These are phyloP conservation scores for Melanotaenia duboulayi DNA, from an alignment of 2,113 vertebrate genomes.

Conservation along the genomic window DNA sequence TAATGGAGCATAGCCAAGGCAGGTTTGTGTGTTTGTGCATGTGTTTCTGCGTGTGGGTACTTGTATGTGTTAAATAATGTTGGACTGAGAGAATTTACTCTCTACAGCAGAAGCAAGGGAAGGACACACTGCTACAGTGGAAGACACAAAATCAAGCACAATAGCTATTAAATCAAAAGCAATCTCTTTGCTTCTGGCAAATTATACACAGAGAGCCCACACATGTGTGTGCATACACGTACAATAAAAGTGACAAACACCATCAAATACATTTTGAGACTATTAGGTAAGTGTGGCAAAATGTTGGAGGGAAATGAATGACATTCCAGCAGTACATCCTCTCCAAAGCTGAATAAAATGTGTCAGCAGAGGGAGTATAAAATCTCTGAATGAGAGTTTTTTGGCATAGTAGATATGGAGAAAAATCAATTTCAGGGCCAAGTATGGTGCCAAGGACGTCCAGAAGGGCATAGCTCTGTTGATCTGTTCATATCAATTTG, in stretches of 20 bases:
- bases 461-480: constrained; percentile 79
- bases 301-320: constrained; percentile 61
- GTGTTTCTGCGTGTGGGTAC: constrained; percentile 20
- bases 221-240: constrained; percentile 41
- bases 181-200: constrained; percentile 65
- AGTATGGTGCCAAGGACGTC: constrained; percentile 78
- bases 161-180: constrained; percentile 75
- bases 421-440: constrained; percentile 79
- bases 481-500: constrained; percentile 79
- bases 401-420: constrained; percentile 75
- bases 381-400: constrained; percentile 77
- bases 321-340: constrained; percentile 65
- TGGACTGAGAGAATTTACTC: constrained; percentile 48
- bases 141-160: constrained; percentile 72
- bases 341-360: constrained; percentile 73
- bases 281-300: constrained; percentile 57
- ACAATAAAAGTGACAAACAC: constrained; percentile 47
- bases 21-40: constrained; percentile 32
- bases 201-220: constrained; percentile 51
- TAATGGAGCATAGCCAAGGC: constrained; percentile 77
- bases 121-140: constrained; percentile 56
- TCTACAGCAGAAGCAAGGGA: constrained; percentile 57
- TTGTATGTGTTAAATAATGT: constrained; percentile 58
- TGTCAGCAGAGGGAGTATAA: constrained; percentile 75
- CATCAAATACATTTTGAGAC: constrained; percentile 39